Conservation (phyloP, 2,888 invertebrate species). For the Dasypogon diadema region DNA sequence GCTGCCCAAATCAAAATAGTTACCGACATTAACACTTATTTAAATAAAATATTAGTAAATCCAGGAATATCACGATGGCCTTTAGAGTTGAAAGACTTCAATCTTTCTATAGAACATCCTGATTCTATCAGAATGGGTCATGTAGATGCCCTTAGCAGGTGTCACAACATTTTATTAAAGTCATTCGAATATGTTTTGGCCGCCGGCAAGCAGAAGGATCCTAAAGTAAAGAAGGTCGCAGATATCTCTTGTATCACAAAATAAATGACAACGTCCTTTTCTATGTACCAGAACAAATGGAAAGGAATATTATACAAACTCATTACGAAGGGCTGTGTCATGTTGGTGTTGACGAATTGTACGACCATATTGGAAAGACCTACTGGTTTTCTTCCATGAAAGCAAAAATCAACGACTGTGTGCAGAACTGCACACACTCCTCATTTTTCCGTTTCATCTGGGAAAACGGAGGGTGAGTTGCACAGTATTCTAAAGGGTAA, state of each 20-base stretch:
- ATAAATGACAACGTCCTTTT: slow-evolving; percentile 18
- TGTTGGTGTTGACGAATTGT: slow-evolving; percentile 50
- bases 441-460: slow-evolving; percentile 60
- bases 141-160: neutral
- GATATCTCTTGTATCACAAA: slow-evolving; percentile 9
- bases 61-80: too few relatives aligned
- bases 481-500: slow-evolving; percentile 64
- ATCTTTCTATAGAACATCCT: too few relatives aligned
- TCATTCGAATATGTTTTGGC: slow-evolving; percentile 7
- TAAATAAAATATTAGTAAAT: too few relatives aligned
- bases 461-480: slow-evolving; percentile 59
- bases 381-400: slow-evolving; percentile 67
- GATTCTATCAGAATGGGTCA: too few relatives aligned
- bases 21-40: too few relatives aligned
- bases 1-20: too few relatives aligned
- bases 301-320: slow-evolving; percentile 50
- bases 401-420: slow-evolving; percentile 63
- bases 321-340: slow-evolving; percentile 54
- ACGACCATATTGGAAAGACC: slow-evolving; percentile 49
- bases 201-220: neutral
- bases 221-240: neutral
- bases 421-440: slow-evolving; percentile 59
- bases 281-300: slow-evolving; percentile 53
- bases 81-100: too few relatives aligned
- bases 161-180: neutral